Evolutionary conservation across 2,113 vertebrate species (phyloP).

Genomic region (Mastomys coucha): DNA sequence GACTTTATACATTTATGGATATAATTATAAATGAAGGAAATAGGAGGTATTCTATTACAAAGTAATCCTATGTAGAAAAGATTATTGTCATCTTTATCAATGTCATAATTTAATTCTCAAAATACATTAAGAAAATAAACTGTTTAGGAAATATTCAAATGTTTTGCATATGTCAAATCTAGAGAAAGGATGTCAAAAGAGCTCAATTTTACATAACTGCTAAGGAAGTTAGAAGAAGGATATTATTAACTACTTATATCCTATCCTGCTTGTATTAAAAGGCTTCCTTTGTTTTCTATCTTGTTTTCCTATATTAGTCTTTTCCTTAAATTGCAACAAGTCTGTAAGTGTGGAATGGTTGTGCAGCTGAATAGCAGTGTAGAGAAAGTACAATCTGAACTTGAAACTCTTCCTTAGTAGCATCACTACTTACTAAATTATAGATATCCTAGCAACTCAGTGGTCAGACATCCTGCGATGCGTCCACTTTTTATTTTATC

Average conservation of each 20-base stretch:
- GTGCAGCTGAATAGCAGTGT: not conserved
- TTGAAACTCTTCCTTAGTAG: not conserved
- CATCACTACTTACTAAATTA: not conserved
- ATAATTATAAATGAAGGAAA: not conserved
- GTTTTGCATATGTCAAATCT: not conserved
- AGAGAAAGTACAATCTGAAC: too few species aligned
- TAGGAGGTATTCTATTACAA: not conserved
- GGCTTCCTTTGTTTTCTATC: rapidly evolving
- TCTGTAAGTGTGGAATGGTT: not conserved
- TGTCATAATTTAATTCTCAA: not conserved
- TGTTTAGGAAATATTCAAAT: not conserved
- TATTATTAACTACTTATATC: not conserved
- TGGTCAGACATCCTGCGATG: rapidly evolving
- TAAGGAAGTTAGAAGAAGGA: not conserved
- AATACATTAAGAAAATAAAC: not conserved
- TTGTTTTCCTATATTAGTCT: not conserved
- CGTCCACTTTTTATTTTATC: not conserved
- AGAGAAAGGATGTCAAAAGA: not conserved
- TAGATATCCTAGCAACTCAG: not conserved
- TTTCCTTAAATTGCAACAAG: not conserved
- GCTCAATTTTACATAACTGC: not conserved
- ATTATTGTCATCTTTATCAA: not conserved
- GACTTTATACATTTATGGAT: not conserved
- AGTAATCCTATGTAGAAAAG: too few species aligned
- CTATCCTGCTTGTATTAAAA: not conserved